A percentile compares a stretch with the other conserved stretches of the same genome.
phyloP scores from a whole-genome alignment of 2,113 vertebrate genomes.

The Pavo muticus region DNA sequence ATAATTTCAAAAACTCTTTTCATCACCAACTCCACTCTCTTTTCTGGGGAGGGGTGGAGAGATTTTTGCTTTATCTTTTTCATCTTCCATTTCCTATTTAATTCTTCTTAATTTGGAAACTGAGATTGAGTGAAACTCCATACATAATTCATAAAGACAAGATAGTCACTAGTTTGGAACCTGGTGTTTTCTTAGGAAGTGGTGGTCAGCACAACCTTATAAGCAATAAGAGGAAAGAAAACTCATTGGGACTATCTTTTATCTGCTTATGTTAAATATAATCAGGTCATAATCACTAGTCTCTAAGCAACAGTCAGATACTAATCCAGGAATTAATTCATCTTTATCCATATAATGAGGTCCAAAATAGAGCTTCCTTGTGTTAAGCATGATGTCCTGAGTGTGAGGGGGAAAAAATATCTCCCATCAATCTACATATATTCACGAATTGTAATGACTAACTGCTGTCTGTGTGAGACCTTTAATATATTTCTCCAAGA shows the following conservation, averaged over 20 bases:
- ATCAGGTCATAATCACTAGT: slow-evolving; percentile 1
- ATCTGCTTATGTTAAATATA: slow-evolving; percentile 48
- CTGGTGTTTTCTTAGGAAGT: slow-evolving; percentile 27
- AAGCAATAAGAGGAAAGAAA: slow-evolving; percentile 7
- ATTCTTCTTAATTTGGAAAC: background rate
- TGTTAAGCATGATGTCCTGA: background rate
- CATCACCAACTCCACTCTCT: background rate
- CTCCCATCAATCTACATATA: background rate
- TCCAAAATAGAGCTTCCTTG: slow-evolving; percentile 27
- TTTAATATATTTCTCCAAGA: slow-evolving; percentile 1
- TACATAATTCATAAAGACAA: background rate
- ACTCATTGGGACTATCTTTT: slow-evolving; percentile 26
- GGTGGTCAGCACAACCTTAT: background rate
- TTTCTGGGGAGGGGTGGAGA: background rate
- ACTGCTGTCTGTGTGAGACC: slow-evolving; percentile 3
- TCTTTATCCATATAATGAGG: slow-evolving; percentile 53
- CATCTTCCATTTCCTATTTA: background rate
- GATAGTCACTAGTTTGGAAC: background rate
- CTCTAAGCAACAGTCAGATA: slow-evolving; percentile 56
- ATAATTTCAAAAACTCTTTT: background rate
- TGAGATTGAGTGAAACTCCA: background rate
- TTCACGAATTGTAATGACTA: slow-evolving; percentile 1
- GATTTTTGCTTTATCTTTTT: background rate
- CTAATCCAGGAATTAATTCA: slow-evolving; percentile 60
- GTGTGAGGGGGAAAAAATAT: background rate